phyloP scores from a whole-genome alignment of 2,888 invertebrate genomes.

The Dryobota labecula region DNA sequence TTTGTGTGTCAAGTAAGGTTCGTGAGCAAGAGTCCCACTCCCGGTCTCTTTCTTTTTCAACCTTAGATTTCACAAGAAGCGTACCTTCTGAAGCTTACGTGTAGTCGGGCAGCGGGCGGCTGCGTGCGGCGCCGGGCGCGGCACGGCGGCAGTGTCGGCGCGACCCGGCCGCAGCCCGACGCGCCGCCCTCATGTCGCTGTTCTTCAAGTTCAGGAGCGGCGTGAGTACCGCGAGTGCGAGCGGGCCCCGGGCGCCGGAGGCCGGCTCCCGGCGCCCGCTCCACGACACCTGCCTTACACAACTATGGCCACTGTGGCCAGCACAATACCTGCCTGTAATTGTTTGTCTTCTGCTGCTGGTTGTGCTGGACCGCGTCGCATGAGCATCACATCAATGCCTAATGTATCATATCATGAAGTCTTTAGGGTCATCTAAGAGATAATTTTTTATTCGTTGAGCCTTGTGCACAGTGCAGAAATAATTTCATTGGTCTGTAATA shows the following conservation, averaged over 20 bases:
- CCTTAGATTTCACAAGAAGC: background rate
- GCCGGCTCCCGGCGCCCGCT: conserved; percentile 19
- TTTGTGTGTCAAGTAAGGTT: background rate
- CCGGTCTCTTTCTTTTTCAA: background rate
- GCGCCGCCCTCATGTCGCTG: conserved; percentile 82
- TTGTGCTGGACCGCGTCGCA: background rate
- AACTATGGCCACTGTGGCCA: background rate
- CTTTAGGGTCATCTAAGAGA: background rate
- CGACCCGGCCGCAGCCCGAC: conserved; percentile 72
- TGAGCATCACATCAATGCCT: background rate
- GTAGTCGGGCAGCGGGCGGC: conserved; percentile 44
- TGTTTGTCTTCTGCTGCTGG: conserved; percentile 2
- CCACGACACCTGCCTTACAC: background rate
- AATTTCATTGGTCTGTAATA: conserved; percentile 1
- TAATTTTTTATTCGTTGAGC: background rate
- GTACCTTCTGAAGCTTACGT: conserved; percentile 16
- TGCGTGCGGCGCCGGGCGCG: conserved; percentile 48
- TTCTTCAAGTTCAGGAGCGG: conserved; percentile 90
- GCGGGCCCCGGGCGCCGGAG: background rate
- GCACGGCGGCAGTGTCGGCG: conserved; percentile 76
- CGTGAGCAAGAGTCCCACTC: background rate
- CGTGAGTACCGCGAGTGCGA: conserved; percentile 80
- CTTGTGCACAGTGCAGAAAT: background rate
- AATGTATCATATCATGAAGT: background rate
- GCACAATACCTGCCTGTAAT: background rate